phyloP scores from a whole-genome alignment of 2,888 invertebrate species.

The Agapostemon virescens region DNA sequence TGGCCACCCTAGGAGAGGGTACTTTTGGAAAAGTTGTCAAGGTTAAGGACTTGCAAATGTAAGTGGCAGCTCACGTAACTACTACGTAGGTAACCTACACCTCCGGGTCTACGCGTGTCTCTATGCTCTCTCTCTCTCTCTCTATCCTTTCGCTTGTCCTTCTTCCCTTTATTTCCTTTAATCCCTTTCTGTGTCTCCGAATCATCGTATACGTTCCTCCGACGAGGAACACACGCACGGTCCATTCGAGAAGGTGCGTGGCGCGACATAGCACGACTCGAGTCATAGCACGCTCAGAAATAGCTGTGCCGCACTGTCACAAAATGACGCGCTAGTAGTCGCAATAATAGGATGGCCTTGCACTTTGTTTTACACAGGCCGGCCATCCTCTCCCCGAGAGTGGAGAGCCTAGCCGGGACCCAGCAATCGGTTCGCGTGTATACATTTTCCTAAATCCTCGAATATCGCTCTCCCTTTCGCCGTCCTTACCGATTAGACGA shows the following conservation, averaged over 20 bases:
- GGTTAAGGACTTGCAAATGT: slow-evolving; percentile 98
- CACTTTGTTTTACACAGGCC: slow-evolving; percentile 70
- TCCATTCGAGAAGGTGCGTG: slow-evolving; percentile 52
- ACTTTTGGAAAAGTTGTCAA: slow-evolving; percentile 99
- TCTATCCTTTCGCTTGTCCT: background rate
- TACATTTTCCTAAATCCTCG: background rate
- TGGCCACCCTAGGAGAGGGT: slow-evolving; percentile 99
- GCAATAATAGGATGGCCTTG: slow-evolving; percentile 76
- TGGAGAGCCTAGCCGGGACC: slow-evolving; percentile 41
- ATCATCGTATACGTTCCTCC: background rate
- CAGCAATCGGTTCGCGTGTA: too few relatives aligned
- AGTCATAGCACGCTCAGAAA: slow-evolving; percentile 65
- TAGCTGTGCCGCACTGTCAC: slow-evolving; percentile 68
- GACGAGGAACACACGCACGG: slow-evolving; percentile 30
- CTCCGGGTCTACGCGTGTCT: slow-evolving; percentile 36
- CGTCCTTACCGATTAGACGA: background rate
- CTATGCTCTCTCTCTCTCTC: background rate
- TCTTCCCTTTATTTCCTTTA: background rate
- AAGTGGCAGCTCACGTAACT: slow-evolving; percentile 81
- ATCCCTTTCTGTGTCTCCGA: background rate
- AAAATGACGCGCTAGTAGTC: slow-evolving; percentile 70
- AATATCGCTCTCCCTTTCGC: background rate
- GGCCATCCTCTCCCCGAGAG: slow-evolving; percentile 58
- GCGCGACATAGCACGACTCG: slow-evolving; percentile 54
- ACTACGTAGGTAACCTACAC: slow-evolving; percentile 60